A percentile compares a stretch with the other conserved stretches of the same genome.
phyloP scores from a whole-genome alignment of 2,888 invertebrate genomes.

The Dasysyrphus tricinctus region DNA sequence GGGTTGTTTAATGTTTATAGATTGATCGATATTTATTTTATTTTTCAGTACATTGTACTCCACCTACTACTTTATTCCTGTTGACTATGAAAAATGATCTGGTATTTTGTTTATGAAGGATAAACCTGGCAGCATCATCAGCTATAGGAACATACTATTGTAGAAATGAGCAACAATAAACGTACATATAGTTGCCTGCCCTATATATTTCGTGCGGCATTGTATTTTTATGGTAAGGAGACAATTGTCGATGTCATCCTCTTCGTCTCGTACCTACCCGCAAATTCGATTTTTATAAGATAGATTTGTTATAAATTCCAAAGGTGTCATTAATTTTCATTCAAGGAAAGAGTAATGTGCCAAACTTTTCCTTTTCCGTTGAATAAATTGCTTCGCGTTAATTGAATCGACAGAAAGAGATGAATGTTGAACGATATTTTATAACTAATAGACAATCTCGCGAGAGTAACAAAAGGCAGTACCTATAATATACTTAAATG shows the following conservation, averaged over 20 bases:
- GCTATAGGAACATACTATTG: too few relatives aligned
- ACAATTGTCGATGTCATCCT: constrained; percentile 13
- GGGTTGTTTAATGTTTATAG: constrained; percentile 20
- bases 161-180: constrained; percentile 26
- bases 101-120: constrained; percentile 57
- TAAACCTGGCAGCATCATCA: constrained; percentile 13
- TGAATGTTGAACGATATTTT: constrained; percentile 42
- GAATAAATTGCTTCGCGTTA: constrained; percentile 49
- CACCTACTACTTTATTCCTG: constrained; percentile 34
- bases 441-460: constrained; percentile 9
- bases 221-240: constrained; percentile 9
- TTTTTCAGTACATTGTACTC: constrained; percentile 16
- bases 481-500: too few relatives aligned
- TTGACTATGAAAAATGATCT: constrained; percentile 57
- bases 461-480: background rate
- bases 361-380: constrained; percentile 28
- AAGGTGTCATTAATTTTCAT: constrained; percentile 51
- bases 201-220: constrained; percentile 15
- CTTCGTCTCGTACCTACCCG: background rate
- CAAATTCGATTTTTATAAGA: constrained; percentile 10
- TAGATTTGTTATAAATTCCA: constrained; percentile 16
- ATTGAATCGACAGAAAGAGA: constrained; percentile 54
- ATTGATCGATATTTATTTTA: constrained; percentile 24
- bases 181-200: background rate
- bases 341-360: constrained; percentile 33